Percentiles rank a stretch among this genome's conserved stretches.
These are phyloP conservation scores for Lophius americanus DNA, from an alignment of 2,797 vertebrate genomes.

Conservation along the genomic window DNA sequence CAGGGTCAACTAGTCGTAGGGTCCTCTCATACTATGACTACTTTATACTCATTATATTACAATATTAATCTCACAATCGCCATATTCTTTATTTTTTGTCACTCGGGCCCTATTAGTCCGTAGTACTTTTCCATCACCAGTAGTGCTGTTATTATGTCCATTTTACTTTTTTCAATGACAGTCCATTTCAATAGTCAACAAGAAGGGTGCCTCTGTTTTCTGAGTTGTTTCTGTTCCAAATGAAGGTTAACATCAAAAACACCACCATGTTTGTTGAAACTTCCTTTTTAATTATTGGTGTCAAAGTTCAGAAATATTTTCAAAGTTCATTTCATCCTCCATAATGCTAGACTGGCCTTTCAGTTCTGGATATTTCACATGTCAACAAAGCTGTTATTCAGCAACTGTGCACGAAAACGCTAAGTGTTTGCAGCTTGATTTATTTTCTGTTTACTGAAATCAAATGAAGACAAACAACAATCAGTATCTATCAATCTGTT, in stretches of 20 bases:
- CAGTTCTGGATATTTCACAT: not conserved
- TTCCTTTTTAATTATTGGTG: not conserved
- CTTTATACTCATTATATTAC: no score
- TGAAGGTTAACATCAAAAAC: not conserved
- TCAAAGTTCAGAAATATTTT: not conserved
- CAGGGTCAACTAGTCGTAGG: no score
- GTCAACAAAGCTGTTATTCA: constrained; percentile 10
- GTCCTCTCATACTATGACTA: no score
- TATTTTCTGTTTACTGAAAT: constrained; percentile 1
- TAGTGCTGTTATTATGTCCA: no score
- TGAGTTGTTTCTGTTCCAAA: not conserved
- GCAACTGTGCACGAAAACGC: not conserved
- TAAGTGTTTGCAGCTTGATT: not conserved
- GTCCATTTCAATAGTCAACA: constrained; percentile 19
- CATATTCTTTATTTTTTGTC: no score
- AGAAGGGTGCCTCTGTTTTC: not conserved
- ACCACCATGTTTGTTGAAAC: not conserved
- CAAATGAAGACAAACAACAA: not conserved
- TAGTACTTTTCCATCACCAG: no score
- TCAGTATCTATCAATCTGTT: not conserved
- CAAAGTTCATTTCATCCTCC: constrained; percentile 1
- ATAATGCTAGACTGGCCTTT: not conserved
- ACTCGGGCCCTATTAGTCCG: no score
- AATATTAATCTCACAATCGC: no score
- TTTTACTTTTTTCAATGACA: not conserved